These are phyloP conservation scores for Sterna hirundo DNA, from an alignment of 2,113 vertebrate species.

Conservation along the genomic window DNA sequence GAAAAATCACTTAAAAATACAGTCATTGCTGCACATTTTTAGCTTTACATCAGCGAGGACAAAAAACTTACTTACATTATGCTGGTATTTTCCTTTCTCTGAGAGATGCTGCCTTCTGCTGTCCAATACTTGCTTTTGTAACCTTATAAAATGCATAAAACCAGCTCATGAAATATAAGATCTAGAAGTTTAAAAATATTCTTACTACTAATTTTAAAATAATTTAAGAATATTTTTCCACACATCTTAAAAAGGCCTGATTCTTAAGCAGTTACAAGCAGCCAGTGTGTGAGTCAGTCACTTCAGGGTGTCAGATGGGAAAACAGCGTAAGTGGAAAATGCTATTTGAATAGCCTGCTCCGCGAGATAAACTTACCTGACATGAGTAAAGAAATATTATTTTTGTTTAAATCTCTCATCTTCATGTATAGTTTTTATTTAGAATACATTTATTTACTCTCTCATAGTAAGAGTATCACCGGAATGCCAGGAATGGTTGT, in stretches of 20 bases:
- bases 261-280: neutral
- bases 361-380: neutral
- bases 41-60: neutral
- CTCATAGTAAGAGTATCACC: neutral
- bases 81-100: conserved; percentile 53
- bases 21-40: neutral
- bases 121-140: conserved; percentile 57
- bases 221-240: neutral
- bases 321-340: neutral
- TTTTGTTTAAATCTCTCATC: neutral
- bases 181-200: neutral
- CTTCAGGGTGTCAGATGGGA: neutral
- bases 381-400: neutral
- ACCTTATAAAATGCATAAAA: conserved; percentile 59
- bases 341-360: neutral
- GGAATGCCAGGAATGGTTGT: neutral
- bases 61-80: conserved; percentile 53
- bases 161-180: neutral
- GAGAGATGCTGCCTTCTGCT: conserved; percentile 68
- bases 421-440: neutral
- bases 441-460: neutral
- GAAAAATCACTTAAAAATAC: neutral
- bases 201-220: neutral
- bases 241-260: neutral
- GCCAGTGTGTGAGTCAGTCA: neutral